Conservation (phyloP, 1,140 invertebrate species). For the Dendroctonus valens region DNA sequence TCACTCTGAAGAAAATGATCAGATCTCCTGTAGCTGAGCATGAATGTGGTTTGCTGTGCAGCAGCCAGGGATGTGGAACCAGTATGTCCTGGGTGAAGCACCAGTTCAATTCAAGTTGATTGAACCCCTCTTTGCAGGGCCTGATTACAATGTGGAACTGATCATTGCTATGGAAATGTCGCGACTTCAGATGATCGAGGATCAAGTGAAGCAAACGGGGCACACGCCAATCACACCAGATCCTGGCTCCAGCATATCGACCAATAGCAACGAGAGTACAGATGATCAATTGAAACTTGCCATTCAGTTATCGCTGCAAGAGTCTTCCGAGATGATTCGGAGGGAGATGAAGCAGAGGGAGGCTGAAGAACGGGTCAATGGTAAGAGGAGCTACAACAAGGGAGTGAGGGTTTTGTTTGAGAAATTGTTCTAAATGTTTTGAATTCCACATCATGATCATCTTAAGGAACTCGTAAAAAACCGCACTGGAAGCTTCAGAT, state of each 20-base stretch:
- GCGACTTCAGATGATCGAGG: slow-evolving; percentile 65
- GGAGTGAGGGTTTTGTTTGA: too few species aligned
- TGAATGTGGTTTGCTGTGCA: slow-evolving; percentile 44
- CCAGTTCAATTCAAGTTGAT: neutral
- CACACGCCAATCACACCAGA: slow-evolving; percentile 42
- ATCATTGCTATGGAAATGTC: slow-evolving; percentile 72
- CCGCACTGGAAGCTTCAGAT: too few species aligned
- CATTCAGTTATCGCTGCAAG: slow-evolving; percentile 54
- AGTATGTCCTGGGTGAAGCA: slow-evolving; percentile 2
- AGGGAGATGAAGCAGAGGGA: slow-evolving; percentile 33
- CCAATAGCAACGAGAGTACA: slow-evolving; percentile 43
- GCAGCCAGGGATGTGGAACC: slow-evolving; percentile 39
- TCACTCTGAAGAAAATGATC: slow-evolving; percentile 38
- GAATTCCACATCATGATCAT: too few species aligned
- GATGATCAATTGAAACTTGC: slow-evolving; percentile 55
- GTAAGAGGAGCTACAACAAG: too few species aligned
- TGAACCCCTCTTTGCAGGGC: slow-evolving; percentile 34
- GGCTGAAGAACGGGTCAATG: slow-evolving; percentile 23
- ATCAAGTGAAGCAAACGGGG: slow-evolving; percentile 51
- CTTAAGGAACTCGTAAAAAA: too few species aligned
- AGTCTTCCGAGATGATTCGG: slow-evolving; percentile 40
- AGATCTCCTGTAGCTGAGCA: slow-evolving; percentile 41
- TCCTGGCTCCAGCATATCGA: slow-evolving; percentile 47
- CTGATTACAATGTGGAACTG: slow-evolving; percentile 64
- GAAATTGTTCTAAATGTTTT: too few species aligned